Evolutionary conservation across 2,113 vertebrate genomes (phyloP).

Genomic region (Gila orcuttii): DNA sequence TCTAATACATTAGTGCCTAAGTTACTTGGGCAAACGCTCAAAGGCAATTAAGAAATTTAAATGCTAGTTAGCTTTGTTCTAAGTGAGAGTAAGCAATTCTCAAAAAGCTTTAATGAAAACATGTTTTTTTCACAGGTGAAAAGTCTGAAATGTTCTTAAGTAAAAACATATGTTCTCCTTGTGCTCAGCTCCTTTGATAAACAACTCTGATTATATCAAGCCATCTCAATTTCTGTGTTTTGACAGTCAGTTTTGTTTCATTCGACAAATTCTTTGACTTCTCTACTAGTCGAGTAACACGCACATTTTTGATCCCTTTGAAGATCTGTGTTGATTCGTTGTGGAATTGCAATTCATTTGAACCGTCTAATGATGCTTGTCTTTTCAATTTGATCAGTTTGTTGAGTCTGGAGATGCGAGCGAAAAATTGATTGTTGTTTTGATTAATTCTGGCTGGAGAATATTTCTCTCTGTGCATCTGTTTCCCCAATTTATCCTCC

Average conservation of each 20-base stretch:
- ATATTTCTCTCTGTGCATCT: neutral
- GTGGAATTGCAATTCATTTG: slow-evolving; percentile 1
- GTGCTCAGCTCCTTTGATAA: neutral
- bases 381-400: neutral
- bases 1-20: neutral
- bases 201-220: slow-evolving; percentile 3
- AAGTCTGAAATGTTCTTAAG: too few species aligned
- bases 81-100: too few species aligned
- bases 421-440: neutral
- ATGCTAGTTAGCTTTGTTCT: too few species aligned
- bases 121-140: too few species aligned
- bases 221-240: too few species aligned
- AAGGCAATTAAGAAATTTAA: too few species aligned
- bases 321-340: neutral
- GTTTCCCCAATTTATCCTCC: slow-evolving; percentile 8
- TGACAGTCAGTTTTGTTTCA: neutral
- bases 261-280: neutral
- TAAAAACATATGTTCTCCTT: too few species aligned
- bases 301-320: neutral
- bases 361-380: slow-evolving; percentile 9
- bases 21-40: too few species aligned
- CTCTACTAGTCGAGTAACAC: neutral
- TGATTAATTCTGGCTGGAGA: neutral
- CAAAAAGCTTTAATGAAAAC: too few species aligned
- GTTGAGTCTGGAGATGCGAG: neutral